phyloP scores from a whole-genome alignment of 2,797 vertebrate species.

The Thamnophis elegans region DNA sequence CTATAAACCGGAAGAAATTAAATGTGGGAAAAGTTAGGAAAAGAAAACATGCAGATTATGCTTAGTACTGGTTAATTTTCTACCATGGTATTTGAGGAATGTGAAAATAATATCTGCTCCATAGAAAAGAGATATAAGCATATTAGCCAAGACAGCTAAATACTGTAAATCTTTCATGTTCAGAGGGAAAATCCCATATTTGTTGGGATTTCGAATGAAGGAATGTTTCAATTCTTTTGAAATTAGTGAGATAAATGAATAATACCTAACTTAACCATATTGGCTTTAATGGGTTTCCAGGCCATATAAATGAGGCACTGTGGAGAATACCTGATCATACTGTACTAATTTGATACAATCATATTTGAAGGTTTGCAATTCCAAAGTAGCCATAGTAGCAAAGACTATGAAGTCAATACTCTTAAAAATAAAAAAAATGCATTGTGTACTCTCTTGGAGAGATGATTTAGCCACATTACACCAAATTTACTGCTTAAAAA shows the following conservation, averaged over 20 bases:
- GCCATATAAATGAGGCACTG: background rate
- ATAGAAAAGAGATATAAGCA: background rate
- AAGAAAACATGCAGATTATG: background rate
- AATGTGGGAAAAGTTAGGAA: background rate
- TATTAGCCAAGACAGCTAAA: background rate
- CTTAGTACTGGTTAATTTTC: background rate
- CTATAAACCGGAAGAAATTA: background rate
- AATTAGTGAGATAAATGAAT: background rate
- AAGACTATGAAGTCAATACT: background rate
- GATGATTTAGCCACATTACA: slow-evolving; percentile 10
- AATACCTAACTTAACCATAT: background rate
- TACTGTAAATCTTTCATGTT: background rate
- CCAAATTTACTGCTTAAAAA: slow-evolving; percentile 4
- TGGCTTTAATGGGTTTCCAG: background rate
- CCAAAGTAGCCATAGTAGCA: background rate
- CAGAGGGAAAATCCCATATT: background rate
- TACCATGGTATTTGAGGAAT: background rate
- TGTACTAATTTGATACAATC: background rate
- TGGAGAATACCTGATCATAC: background rate
- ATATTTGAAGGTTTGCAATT: background rate
- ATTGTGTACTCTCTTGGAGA: background rate
- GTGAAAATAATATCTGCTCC: background rate
- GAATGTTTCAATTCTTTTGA: background rate
- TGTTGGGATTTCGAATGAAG: background rate
- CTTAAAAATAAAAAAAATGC: background rate